Base-by-base conservation (phyloP, 1,140 invertebrate genomes). In the Micrasema minimum region DNA sequence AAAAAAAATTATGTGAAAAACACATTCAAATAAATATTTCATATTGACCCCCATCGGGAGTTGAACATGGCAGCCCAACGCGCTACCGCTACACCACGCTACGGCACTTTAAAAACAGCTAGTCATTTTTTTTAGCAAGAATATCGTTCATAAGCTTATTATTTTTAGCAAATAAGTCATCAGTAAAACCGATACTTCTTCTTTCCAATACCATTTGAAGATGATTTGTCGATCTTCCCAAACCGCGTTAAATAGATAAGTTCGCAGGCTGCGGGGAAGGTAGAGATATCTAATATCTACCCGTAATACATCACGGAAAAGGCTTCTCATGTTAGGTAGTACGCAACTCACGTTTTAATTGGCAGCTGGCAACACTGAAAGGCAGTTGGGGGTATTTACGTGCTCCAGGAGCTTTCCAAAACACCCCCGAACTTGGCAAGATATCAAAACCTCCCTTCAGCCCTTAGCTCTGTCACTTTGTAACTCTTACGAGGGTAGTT, bases 341-440 rank as follows among this genome's bases (percentile, higher is more conserved):
- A 59, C 31, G 55, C 55, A 37, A n/a, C 55, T 59, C 55, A 59
- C 55, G 35, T 59, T 59, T 59, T 59, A 59, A 59, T 59, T 59
- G 55, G 55, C 55, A 59, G 50, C 55, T 37, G 55, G 35, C 31
- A 59, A 18, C 7, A 31, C 31, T 10, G 55, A 16, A 53, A 53
- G 50, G 10, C 41, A 45, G 11, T 26, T 11, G 14, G 55, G 55
- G 55, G 55, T 59, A 20, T 59, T 59, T 59, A 59, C 55, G 55
- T 59, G 55, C 55, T 18, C 16, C 35, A 16, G 18, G 55, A 41
- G 6, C 35, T 31, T 22, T 2, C n/a, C 55, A 59, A 18, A 59
- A 53, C 55, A 20, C 55, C 55, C 53, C 55, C 26, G 35, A 59
- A 59, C 55, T 38, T 59, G 55, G 55, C 55, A 59, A 59, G 14